phyloP scores from a whole-genome alignment of 2,888 invertebrate genomes.

The Diarsia mendica region DNA sequence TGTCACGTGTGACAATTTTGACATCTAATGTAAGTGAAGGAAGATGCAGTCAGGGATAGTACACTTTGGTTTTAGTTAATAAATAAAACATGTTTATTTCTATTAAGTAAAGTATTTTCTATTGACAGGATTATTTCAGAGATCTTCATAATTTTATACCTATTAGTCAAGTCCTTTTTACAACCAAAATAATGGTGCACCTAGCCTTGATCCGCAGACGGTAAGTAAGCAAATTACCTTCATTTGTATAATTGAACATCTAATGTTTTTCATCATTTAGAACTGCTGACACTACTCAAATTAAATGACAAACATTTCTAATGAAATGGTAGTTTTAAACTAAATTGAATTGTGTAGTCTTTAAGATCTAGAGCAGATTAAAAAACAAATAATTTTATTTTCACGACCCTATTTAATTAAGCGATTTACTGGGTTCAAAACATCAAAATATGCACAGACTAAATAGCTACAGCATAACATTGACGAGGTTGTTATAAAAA shows the following conservation, averaged over 20 bases:
- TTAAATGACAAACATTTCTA: conserved; percentile 64
- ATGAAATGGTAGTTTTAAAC: conserved; percentile 29
- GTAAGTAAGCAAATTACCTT: conserved; percentile 76
- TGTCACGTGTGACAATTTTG: not conserved
- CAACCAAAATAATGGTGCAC: conserved; percentile 37
- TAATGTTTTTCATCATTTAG: conserved; percentile 75
- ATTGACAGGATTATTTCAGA: not conserved
- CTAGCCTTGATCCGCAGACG: conserved; percentile 61
- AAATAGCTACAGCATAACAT: too few relatives aligned
- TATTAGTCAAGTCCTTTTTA: conserved; percentile 11
- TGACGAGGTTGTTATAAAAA: too few relatives aligned
- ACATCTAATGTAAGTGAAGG: not conserved
- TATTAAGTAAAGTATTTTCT: not conserved
- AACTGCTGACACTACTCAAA: conserved; percentile 55
- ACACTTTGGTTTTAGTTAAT: not conserved
- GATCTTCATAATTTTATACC: not conserved
- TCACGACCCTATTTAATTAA: not conserved
- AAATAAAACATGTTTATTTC: not conserved
- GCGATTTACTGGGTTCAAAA: too few relatives aligned
- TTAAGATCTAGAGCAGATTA: not conserved
- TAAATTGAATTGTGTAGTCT: not conserved
- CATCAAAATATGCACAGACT: too few relatives aligned
- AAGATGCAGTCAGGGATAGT: not conserved
- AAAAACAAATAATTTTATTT: not conserved
- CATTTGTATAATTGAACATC: conserved; percentile 76